A percentile compares a stretch with the other conserved stretches of the same genome.
phyloP scores from a whole-genome alignment of 2,888 invertebrate genomes.

The Aphidius colemani region DNA sequence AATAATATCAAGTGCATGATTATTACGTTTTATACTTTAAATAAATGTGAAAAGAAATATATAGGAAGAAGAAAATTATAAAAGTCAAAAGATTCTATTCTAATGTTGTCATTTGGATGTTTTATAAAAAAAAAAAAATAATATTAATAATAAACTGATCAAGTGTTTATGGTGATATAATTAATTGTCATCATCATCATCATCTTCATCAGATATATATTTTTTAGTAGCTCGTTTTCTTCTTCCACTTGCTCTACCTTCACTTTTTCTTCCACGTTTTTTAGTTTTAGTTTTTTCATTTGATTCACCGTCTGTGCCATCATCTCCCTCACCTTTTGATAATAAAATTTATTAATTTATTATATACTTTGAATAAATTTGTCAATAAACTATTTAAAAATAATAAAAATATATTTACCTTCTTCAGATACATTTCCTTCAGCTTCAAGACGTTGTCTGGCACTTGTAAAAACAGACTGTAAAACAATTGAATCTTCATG shows the following conservation, averaged over 20 bases:
- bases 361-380: not conserved
- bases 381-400: not conserved
- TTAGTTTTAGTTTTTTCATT: conserved; percentile 78
- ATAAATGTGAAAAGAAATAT: too few relatives aligned
- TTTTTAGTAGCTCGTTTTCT: conserved; percentile 66
- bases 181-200: conserved; percentile 68
- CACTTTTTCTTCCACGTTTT: conserved; percentile 63
- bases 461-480: conserved; percentile 79
- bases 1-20: not conserved
- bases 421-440: conserved; percentile 60
- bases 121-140: too few relatives aligned
- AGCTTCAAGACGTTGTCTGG: conserved; percentile 66
- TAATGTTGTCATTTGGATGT: too few relatives aligned
- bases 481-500: conserved; percentile 95
- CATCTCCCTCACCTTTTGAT: conserved; percentile 60
- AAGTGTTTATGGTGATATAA: not conserved
- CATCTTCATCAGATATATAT: conserved; percentile 69
- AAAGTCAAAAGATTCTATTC: too few relatives aligned
- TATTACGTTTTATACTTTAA: not conserved
- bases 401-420: conserved; percentile 40
- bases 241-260: conserved; percentile 63
- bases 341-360: not conserved
- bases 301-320: conserved; percentile 69
- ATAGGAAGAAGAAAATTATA: too few relatives aligned
- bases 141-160: conserved; percentile 12